Evolutionary conservation across 2,888 invertebrate genomes (phyloP), one percentile per base, ranked within the genome.

Genomic region (Zygogramma bicolorata): DNA sequence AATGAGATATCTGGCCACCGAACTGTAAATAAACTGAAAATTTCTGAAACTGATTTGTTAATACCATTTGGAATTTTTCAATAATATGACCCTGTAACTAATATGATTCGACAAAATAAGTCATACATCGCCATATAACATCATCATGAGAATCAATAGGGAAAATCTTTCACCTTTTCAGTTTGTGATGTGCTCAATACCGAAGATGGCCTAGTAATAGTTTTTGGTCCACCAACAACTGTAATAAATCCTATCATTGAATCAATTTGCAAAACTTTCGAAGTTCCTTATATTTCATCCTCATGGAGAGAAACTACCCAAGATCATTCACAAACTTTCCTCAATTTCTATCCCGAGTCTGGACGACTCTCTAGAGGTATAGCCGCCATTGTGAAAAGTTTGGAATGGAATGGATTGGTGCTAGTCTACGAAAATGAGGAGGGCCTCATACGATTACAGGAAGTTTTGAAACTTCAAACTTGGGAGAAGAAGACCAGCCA

Each of bases 271-370:
- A 93, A 95, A 84, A 91, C 91, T 70, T 90, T 95, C 79, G 95
- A 96, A 87, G 90, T 98, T 73, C 97, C 97, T 0, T 94, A 96
- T 82, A 89, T 98, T 68, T 91, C 95, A 81, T 92, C 92, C 0
- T 91, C 91, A 74, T 94, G 93, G 89, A 92, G 93, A 76, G 89
- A 91, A 7, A 90, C 90, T 0, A 89, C 91, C 60, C 86, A 86
- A 42, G 88, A 83, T 71, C 89, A 88, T 49, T 89, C 90, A 81
- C 88, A 89, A 3, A 89, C 89, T 88, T 85, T 69, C 20, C 49
- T 74, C 4, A 74, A 79, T 65, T 79, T 79, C 27, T 76, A 75
- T 68, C 79, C 80, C 13, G 76, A 80, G 60, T 69, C 92, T 3
- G 89, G 91, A 18, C 81, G 90, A 0, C 87, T 94, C 42, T 90